A percentile compares a stretch with the other conserved stretches of the same genome.
Conservation (phyloP, 2,888 invertebrate genomes). For the Cosmia pyralina region DNA sequence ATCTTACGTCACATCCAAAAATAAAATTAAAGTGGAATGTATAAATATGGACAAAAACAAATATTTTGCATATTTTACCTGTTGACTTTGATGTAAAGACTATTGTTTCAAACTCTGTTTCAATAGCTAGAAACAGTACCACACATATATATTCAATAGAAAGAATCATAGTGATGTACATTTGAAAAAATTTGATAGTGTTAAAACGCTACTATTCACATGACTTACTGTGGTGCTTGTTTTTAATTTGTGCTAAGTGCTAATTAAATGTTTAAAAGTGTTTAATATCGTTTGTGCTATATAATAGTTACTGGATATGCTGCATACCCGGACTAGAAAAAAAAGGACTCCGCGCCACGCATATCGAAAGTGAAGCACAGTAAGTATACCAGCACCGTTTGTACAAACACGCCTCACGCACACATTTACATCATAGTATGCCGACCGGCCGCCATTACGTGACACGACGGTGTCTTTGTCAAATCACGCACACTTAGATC, state of each 20-base stretch:
- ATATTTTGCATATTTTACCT: neutral
- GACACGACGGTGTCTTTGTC: too few relatives aligned
- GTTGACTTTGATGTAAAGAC: neutral
- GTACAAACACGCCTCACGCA: too few relatives aligned
- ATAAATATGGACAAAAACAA: neutral
- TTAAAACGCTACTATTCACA: neutral
- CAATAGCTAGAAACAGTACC: constrained; percentile 34
- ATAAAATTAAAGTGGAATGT: neutral
- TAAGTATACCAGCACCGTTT: too few relatives aligned
- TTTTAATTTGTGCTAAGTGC: constrained; percentile 1
- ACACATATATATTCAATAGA: constrained; percentile 13
- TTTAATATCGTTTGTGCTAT: neutral
- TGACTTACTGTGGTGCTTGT: too few relatives aligned
- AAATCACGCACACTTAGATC: too few relatives aligned
- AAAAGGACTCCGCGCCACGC: too few relatives aligned
- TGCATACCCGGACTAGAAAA: too few relatives aligned
- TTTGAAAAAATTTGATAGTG: neutral
- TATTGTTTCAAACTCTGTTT: constrained; percentile 36
- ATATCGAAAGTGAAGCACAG: too few relatives aligned
- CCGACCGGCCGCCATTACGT: too few relatives aligned
- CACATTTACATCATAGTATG: too few relatives aligned
- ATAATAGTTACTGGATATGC: neutral
- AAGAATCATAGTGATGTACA: constrained; percentile 42
- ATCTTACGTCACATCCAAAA: neutral
- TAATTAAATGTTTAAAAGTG: neutral